Percentiles rank a stretch among this genome's conserved stretches.
Conservation (phyloP, 2,888 invertebrate genomes). For the Cacoxenus indagator region DNA sequence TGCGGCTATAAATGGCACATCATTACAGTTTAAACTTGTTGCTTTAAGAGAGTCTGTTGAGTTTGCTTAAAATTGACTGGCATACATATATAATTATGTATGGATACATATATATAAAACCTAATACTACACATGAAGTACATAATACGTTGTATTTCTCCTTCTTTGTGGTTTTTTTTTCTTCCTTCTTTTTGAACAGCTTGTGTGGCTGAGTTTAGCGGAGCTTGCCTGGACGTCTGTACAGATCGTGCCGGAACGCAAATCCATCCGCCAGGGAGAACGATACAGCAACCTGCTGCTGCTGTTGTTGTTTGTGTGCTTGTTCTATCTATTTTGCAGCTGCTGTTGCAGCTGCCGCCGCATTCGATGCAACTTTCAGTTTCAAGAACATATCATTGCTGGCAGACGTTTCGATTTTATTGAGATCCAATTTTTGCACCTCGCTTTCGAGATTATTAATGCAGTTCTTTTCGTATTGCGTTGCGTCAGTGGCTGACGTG, state of each 20-base stretch:
- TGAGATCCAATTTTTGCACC: conserved; percentile 69
- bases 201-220: too few species aligned
- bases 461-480: conserved; percentile 68
- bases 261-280: not conserved
- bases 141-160: not conserved
- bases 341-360: conserved; percentile 53
- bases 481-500: conserved; percentile 42
- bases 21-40: conserved; percentile 23
- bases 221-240: too few species aligned
- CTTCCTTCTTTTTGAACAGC: not conserved
- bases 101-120: conserved; percentile 40
- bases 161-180: not conserved
- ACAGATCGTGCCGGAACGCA: too few species aligned
- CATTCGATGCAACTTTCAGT: conserved; percentile 63
- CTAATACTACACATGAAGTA: conserved; percentile 22
- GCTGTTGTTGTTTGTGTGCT: conserved; percentile 14
- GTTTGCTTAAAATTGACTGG: conserved; percentile 55
- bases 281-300: conserved; percentile 13
- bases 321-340: conserved; percentile 36
- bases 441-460: conserved; percentile 67
- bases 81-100: conserved; percentile 34
- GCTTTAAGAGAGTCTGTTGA: conserved; percentile 43
- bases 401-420: conserved; percentile 53
- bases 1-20: conserved; percentile 17
- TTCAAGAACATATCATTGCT: conserved; percentile 67